Percentiles rank a stretch among this genome's conserved stretches.
Evolutionary conservation across 1,140 invertebrate genomes (phyloP).

Genomic region (Lutraria rhynchaena): DNA sequence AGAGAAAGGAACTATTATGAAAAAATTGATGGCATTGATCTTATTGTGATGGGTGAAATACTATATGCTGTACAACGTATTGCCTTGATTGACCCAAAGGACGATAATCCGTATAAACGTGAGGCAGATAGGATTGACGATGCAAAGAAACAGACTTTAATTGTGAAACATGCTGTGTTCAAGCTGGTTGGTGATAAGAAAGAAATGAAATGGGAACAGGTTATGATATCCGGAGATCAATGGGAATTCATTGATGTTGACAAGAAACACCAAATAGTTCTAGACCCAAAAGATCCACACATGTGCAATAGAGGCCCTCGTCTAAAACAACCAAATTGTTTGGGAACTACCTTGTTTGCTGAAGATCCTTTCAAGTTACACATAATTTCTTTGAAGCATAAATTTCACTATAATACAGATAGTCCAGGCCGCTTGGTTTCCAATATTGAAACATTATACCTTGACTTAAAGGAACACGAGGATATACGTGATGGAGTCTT

Average conservation of each 20-base stretch:
- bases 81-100: not conserved
- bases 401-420: not conserved
- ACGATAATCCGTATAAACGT: constrained; percentile 2
- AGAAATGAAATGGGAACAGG: not conserved
- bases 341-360: constrained; percentile 14
- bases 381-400: not conserved
- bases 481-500: not conserved
- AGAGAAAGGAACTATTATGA: not conserved
- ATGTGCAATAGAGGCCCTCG: not conserved
- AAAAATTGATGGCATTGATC: constrained; percentile 29
- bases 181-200: constrained; percentile 12
- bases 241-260: constrained; percentile 13
- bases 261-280: constrained; percentile 1
- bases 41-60: constrained; percentile 11
- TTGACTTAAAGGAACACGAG: not conserved
- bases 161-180: not conserved
- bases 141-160: not conserved
- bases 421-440: not conserved
- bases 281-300: not conserved
- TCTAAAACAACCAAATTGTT: not conserved
- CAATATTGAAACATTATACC: not conserved
- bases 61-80: constrained; percentile 32
- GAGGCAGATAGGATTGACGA: not conserved
- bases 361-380: constrained; percentile 11
- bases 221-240: not conserved